Evolutionary conservation across 2,888 invertebrate species (phyloP).

Genomic region (Microchrysa polita): DNA sequence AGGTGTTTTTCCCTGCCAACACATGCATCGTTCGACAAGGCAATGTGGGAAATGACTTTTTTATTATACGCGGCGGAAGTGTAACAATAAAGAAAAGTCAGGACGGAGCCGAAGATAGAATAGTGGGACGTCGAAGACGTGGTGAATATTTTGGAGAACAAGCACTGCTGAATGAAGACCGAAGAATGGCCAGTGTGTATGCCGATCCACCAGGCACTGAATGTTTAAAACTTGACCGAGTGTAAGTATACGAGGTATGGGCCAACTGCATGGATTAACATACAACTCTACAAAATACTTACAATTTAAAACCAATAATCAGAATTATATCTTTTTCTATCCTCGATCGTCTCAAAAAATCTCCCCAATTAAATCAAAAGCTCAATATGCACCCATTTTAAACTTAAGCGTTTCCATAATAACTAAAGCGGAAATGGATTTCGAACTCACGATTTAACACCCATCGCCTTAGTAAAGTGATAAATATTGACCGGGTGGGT

Average conservation of each 20-base stretch:
- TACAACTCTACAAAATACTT: too few relatives aligned
- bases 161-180: constrained; percentile 85
- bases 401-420: too few relatives aligned
- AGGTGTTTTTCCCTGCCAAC: constrained; percentile 84
- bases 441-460: too few relatives aligned
- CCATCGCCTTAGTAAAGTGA: too few relatives aligned
- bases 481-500: too few relatives aligned
- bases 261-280: too few relatives aligned
- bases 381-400: too few relatives aligned
- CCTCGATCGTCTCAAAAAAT: too few relatives aligned
- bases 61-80: constrained; percentile 85
- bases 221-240: constrained; percentile 86
- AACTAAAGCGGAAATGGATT: too few relatives aligned
- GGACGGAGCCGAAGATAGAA: constrained; percentile 70
- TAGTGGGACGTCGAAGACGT: constrained; percentile 75
- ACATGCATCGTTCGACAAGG: constrained; percentile 86
- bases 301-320: too few relatives aligned
- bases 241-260: constrained; percentile 74
- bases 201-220: constrained; percentile 85
- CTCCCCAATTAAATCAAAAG: too few relatives aligned
- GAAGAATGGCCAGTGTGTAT: constrained; percentile 88
- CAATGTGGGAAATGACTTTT: constrained; percentile 88
- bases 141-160: constrained; percentile 92
- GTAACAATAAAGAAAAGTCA: constrained; percentile 77
- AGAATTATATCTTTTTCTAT: too few relatives aligned